A percentile compares a stretch with the other conserved stretches of the same genome.
Evolutionary conservation across 2,113 vertebrate species (phyloP).

Genomic region (Porphyrio hochstetteri): DNA sequence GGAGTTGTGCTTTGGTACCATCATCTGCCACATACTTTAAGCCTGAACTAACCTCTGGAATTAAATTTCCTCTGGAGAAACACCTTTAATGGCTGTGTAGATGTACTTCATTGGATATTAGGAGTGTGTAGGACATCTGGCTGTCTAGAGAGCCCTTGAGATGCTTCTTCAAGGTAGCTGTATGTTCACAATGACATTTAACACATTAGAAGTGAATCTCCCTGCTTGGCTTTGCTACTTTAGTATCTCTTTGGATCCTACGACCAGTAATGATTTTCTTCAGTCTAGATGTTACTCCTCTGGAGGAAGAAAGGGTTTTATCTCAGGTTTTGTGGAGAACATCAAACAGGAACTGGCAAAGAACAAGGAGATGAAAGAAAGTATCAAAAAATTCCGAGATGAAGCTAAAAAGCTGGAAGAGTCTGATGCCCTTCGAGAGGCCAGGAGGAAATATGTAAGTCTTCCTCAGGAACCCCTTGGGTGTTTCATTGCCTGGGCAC

Average conservation of each 20-base stretch:
- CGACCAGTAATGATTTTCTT: neutral
- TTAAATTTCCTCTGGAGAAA: neutral
- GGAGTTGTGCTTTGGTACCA: neutral
- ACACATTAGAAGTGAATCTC: rapidly evolving
- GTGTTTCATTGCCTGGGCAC: neutral
- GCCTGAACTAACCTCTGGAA: neutral
- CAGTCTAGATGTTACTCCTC: slow-evolving; percentile 75
- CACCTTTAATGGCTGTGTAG: neutral
- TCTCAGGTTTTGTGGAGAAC: slow-evolving; percentile 90
- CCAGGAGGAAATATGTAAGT: slow-evolving; percentile 93
- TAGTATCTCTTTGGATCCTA: neutral
- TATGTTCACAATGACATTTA: rapidly evolving
- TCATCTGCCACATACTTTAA: neutral
- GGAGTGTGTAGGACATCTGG: rapidly evolving
- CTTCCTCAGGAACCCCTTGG: neutral
- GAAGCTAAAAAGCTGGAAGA: slow-evolving; percentile 94
- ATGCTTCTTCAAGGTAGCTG: neutral
- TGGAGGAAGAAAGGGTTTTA: slow-evolving; percentile 87
- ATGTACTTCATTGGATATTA: too few species aligned
- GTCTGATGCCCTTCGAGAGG: slow-evolving; percentile 90
- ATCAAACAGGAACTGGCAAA: slow-evolving; percentile 93
- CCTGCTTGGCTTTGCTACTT: neutral
- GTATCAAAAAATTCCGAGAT: slow-evolving; percentile 91
- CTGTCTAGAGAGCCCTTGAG: neutral
- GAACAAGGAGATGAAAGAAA: slow-evolving; percentile 98